Percentiles rank a stretch among this genome's conserved stretches.
Conservation (phyloP, 2,797 vertebrate species). For the Onychomys leucogaster region DNA sequence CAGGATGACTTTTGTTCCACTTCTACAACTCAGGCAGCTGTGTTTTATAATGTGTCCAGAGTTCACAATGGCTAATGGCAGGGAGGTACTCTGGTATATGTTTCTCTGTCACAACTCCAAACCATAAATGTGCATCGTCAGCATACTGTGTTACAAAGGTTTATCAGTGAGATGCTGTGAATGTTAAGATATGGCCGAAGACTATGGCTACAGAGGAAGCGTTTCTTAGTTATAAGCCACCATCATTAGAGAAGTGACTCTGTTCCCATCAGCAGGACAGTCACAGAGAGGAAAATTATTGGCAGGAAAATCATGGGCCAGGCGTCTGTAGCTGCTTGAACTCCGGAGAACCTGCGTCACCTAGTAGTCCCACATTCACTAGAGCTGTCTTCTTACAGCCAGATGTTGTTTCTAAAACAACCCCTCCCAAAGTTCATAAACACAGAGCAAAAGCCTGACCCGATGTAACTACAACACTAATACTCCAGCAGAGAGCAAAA, state of each 20-base stretch:
- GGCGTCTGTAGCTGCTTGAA: constrained; percentile 86
- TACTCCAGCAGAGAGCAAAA: constrained; percentile 77
- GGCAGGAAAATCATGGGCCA: constrained; percentile 43
- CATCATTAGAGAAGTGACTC: constrained; percentile 46
- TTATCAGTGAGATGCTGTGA: constrained; percentile 20
- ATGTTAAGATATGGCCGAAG: neutral
- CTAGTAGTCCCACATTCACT: constrained; percentile 62
- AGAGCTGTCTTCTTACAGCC: constrained; percentile 84
- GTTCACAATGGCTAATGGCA: neutral
- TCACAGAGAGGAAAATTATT: constrained; percentile 75
- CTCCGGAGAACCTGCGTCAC: constrained; percentile 79
- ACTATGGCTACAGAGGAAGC: neutral
- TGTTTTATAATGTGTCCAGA: constrained; percentile 46
- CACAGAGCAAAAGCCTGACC: constrained; percentile 81
- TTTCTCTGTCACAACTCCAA: constrained; percentile 37
- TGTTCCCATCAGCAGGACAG: constrained; percentile 78
- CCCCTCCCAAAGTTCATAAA: constrained; percentile 80
- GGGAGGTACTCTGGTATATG: neutral
- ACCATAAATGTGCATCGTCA: neutral
- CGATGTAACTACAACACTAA: constrained; percentile 76
- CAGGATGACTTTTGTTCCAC: neutral
- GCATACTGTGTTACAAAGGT: constrained; percentile 39
- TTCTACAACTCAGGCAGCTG: neutral
- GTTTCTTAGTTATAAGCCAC: constrained; percentile 35
- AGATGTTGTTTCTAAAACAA: constrained; percentile 86